A percentile compares a stretch with the other conserved stretches of the same genome.
Conservation (phyloP, 2,797 vertebrate genomes). For the Aplochiton taeniatus region DNA sequence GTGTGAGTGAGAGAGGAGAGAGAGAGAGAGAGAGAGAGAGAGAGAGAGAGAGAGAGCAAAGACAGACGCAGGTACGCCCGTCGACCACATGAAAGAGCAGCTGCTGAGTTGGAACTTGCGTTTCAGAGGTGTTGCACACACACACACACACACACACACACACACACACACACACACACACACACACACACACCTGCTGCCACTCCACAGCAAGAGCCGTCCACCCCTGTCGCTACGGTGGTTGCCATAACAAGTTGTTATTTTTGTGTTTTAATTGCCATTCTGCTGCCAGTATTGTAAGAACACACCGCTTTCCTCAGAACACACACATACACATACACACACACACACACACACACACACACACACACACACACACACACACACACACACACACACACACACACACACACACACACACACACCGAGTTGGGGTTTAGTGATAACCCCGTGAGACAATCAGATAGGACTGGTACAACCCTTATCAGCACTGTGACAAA, state of each 20-base stretch:
- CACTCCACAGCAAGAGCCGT: slow-evolving; percentile 40
- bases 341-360: slow-evolving; percentile 4
- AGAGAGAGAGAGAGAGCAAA: background rate
- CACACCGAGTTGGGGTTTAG: slow-evolving; percentile 3
- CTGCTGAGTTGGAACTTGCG: background rate
- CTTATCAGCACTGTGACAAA: slow-evolving; percentile 41
- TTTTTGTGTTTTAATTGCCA: slow-evolving; percentile 49
- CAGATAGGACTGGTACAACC: slow-evolving; percentile 43
- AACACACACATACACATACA: background rate
- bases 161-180: background rate
- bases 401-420: slow-evolving; percentile 18
- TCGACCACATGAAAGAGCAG: slow-evolving; percentile 3
- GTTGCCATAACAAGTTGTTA: slow-evolving; percentile 50
- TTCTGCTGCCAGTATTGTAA: slow-evolving; percentile 29
- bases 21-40: too few species aligned
- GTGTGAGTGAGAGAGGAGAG: background rate
- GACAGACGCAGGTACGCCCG: background rate
- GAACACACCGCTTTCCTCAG: slow-evolving; percentile 1
- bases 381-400: slow-evolving; percentile 19
- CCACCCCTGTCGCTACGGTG: slow-evolving; percentile 33
- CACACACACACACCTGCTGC: slow-evolving; percentile 40
- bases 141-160: slow-evolving; percentile 9
- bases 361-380: slow-evolving; percentile 19
- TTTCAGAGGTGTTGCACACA: background rate
- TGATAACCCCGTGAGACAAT: background rate